Percentiles rank a stretch among this genome's conserved stretches.
phyloP scores from a whole-genome alignment of 30 jellyfish, hydroid and myxozoan species.

The Catostylus mosaicus region DNA sequence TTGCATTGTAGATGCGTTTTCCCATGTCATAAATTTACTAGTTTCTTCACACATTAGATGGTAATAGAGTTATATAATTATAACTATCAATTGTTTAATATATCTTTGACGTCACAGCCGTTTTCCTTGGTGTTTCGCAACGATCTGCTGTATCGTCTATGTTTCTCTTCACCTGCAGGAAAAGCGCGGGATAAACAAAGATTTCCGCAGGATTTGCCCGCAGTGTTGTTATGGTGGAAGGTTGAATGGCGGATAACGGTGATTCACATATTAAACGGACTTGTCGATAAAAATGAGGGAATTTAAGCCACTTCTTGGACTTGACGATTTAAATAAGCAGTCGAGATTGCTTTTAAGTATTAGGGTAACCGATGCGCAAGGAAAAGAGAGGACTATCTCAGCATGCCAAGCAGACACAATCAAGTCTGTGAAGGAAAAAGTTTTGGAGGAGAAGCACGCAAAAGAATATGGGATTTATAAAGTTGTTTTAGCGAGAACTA shows the following conservation, averaged over 20 bases:
- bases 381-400: constrained; percentile 75
- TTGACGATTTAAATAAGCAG: constrained; percentile 80
- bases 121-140: neutral
- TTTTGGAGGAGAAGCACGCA: constrained; percentile 82
- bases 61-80: too few relatives aligned
- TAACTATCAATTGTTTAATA: too few relatives aligned
- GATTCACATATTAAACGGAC: neutral
- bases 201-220: neutral
- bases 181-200: constrained; percentile 2
- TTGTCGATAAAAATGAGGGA: constrained; percentile 87
- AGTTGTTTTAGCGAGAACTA: constrained; percentile 74
- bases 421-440: constrained; percentile 81
- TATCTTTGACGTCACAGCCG: too few relatives aligned
- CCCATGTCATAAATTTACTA: too few relatives aligned
- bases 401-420: constrained; percentile 83
- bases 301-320: constrained; percentile 85
- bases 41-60: too few relatives aligned
- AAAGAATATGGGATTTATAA: constrained; percentile 77
- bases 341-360: constrained; percentile 77
- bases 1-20: too few relatives aligned
- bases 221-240: constrained; percentile 23
- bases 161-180: neutral
- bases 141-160: neutral
- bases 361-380: constrained; percentile 72
- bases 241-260: constrained; percentile 18